phyloP scores from a whole-genome alignment of 1,140 invertebrate genomes.

The Brachionus plicatilis region DNA sequence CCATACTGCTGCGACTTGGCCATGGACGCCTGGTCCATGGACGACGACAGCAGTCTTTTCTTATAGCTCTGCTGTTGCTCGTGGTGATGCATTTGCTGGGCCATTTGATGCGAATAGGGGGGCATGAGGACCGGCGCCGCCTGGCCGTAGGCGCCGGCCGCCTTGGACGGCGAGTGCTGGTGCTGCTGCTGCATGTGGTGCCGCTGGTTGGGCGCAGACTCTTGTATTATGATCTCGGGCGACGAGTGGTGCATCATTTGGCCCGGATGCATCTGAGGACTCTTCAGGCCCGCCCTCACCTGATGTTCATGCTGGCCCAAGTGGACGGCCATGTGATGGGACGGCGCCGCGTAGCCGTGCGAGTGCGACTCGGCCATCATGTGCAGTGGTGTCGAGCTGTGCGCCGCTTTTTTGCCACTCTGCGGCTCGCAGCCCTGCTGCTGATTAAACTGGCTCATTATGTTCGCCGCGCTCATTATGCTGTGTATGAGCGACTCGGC shows the following conservation, averaged over 20 bases:
- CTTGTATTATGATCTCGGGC: background rate
- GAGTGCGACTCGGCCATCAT: background rate
- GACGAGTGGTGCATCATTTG: constrained; percentile 4
- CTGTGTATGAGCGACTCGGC: background rate
- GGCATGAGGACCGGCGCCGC: background rate
- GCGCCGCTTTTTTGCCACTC: background rate
- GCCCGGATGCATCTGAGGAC: constrained; percentile 6
- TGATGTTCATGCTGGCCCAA: background rate
- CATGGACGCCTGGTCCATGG: constrained; percentile 9
- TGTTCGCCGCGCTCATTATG: background rate
- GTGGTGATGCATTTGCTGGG: background rate
- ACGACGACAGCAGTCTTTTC: background rate
- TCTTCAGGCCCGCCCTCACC: background rate
- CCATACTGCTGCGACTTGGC: background rate
- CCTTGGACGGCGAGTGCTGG: background rate
- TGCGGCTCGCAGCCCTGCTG: background rate
- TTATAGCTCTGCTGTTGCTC: background rate
- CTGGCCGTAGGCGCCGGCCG: background rate
- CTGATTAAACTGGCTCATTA: background rate
- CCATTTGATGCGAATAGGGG: background rate
- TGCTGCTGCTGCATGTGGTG: background rate
- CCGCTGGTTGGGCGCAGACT: background rate
- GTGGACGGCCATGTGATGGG: background rate
- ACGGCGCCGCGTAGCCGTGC: background rate
- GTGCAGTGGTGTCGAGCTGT: background rate